These are phyloP conservation scores for Pipistrellus pipistrellus DNA, from an alignment of 2,797 vertebrate genomes.

Conservation along the genomic window DNA sequence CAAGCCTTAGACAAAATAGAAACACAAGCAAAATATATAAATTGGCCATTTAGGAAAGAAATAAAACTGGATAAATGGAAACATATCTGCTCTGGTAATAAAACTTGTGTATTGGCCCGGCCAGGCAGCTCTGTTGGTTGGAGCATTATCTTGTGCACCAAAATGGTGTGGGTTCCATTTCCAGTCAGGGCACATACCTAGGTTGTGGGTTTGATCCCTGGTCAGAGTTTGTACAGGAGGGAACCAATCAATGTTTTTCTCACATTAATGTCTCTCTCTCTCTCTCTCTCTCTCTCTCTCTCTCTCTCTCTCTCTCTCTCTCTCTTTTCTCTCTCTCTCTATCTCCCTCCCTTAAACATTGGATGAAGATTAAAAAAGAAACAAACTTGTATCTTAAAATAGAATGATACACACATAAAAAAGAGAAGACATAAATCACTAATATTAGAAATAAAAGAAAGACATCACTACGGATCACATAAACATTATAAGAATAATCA, in stretches of 20 bases:
- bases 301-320: not conserved
- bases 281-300: not conserved
- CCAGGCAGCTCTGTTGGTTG: not conserved
- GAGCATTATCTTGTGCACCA: not conserved
- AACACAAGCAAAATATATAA: slow-evolving; percentile 26
- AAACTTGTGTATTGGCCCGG: not conserved
- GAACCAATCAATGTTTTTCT: not conserved
- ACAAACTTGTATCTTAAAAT: slow-evolving; percentile 35
- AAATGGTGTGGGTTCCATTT: not conserved
- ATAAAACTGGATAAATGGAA: not conserved
- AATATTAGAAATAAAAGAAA: slow-evolving; percentile 8
- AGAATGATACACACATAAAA: not conserved
- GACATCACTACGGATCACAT: not conserved
- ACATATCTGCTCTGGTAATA: not conserved
- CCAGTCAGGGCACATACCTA: not conserved
- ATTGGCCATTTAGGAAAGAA: slow-evolving; percentile 13
- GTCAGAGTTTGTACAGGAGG: not conserved
- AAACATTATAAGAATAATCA: not conserved
- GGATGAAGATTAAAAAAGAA: not conserved
- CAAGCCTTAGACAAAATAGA: slow-evolving; percentile 37
- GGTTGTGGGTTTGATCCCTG: not conserved
- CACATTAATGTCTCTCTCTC: not conserved
- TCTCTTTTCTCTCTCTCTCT: not conserved
- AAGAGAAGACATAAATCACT: not conserved
- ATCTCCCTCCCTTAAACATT: not conserved